A percentile compares a stretch with the other conserved stretches of the same genome.
phyloP scores from a whole-genome alignment of 2,113 vertebrate genomes.

The Paedocypris sp. region DNA sequence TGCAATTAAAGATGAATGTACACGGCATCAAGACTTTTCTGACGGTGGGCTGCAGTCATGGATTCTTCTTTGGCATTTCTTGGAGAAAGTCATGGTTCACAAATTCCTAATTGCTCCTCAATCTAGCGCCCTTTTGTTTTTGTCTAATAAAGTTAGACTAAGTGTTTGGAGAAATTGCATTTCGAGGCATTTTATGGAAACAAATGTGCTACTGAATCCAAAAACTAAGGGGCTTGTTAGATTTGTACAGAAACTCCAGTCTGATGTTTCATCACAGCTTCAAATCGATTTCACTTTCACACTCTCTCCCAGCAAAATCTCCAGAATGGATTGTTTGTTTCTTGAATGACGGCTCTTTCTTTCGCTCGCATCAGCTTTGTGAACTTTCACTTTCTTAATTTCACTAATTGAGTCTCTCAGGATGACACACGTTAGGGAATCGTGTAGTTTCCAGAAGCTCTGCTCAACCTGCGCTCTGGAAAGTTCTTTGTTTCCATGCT shows the following conservation, averaged over 20 bases:
- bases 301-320: background rate
- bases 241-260: no score
- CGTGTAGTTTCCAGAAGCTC: conserved; percentile 11
- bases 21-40: background rate
- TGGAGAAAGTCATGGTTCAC: background rate
- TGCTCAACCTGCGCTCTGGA: background rate
- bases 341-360: background rate
- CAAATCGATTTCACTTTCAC: background rate
- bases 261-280: no score
- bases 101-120: background rate
- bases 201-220: conserved; percentile 3
- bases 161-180: conserved; percentile 6
- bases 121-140: background rate
- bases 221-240: no score
- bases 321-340: background rate
- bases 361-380: background rate
- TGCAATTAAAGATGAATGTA: background rate
- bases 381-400: conserved; percentile 24
- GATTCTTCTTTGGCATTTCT: background rate
- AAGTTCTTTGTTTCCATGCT: conserved; percentile 21
- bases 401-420: conserved; percentile 25
- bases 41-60: background rate
- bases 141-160: background rate
- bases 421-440: conserved; percentile 20
- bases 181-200: background rate